Base-by-base conservation (phyloP, 2,113 vertebrate genomes). In the Spermophilus dauricus region DNA sequence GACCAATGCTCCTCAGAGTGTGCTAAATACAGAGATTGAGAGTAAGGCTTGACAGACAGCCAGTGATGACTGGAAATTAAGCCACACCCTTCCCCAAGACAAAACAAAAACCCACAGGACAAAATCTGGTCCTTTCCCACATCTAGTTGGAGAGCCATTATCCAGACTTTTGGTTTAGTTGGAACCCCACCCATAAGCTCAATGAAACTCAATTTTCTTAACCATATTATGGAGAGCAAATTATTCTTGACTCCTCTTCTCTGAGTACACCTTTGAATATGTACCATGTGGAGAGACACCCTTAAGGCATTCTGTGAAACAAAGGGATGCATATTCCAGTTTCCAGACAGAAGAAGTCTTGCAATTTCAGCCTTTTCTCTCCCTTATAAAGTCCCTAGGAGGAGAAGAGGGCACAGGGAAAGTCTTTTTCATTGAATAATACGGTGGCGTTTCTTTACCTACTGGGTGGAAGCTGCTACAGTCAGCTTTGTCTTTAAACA, bases 401-500 rank as follows among this genome's bases (percentile, higher is more conserved):
- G 28, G 13, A 48, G 18, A 87, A 93, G 5, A n/a, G 22, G 63
- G 12, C 8, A 37, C 39, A 32, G 18, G 17, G 34, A 80, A 82
- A 45, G 2, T 45, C 17, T 32, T 72, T 32, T 82, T 34, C 22
- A 39, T 20, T 39, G 76, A 63, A 37, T 39, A 80, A 45, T 67
- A 37, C 2, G 0, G 30, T 80, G 32, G 42, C 16, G 63, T 73
- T 63, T 16, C 16, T n/a, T 48, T 73, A 73, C 56, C 26, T n/a
- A 73, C 42, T 48, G 39, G 53, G 32, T 72, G 28, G 42, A 91
- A 70, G 78, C 32, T 56, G 30, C 7, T 53, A 76, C 5, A 42
- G 45, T 77, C 37, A 92, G 51, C 8, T 73, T 95, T 63, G 39
- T 87, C 42, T 90, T 87, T 90, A 97, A 93, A 73, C 65, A 80